Conservation (phyloP, 2,888 invertebrate species). For the Cryptus viduatorius region DNA sequence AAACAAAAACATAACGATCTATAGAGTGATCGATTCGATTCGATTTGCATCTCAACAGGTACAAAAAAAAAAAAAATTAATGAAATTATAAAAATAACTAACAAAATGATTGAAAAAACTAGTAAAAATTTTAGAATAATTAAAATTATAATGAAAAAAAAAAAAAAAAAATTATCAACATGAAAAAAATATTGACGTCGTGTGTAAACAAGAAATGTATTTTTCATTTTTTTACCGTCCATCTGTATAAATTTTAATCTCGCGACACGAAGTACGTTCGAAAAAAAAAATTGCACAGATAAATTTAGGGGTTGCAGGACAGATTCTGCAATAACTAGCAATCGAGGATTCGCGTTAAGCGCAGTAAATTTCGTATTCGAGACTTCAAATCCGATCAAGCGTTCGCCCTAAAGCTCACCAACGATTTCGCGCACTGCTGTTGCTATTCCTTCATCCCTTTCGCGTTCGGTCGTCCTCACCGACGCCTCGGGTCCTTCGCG, state of each 20-base stretch:
- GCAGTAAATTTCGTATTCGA: constrained; percentile 53
- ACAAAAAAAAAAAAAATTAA: no score
- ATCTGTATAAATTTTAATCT: neutral
- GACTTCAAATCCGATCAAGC: constrained; percentile 63
- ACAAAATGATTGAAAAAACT: no score
- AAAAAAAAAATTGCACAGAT: neutral
- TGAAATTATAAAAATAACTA: no score
- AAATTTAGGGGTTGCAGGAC: neutral
- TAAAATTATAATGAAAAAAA: no score
- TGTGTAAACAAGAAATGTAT: no score
- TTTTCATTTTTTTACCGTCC: neutral
- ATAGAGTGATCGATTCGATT: no score
- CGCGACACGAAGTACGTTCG: neutral
- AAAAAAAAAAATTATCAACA: no score
- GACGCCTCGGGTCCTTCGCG: constrained; percentile 62
- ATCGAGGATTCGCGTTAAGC: constrained; percentile 22
- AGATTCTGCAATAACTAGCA: neutral
- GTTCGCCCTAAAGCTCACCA: constrained; percentile 58
- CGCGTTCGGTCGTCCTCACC: constrained; percentile 26
- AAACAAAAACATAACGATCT: no score
- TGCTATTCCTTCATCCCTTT: constrained; percentile 33
- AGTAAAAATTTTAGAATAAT: no score
- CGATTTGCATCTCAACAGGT: no score
- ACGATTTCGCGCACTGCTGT: constrained; percentile 35
- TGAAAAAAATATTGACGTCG: neutral